Evolutionary conservation across 2,888 invertebrate genomes (phyloP).

Genomic region (Harpalus rubripes): DNA sequence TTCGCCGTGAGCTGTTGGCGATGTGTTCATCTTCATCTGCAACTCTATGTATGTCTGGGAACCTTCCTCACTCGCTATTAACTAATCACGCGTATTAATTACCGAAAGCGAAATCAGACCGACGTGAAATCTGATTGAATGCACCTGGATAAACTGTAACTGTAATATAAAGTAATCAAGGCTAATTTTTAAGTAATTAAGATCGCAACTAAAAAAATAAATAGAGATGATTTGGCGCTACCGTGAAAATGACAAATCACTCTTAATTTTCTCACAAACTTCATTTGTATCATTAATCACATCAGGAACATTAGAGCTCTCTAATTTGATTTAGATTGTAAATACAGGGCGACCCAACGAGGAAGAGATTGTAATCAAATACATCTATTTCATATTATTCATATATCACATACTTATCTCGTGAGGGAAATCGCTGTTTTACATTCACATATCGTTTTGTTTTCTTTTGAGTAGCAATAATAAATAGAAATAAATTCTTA

Average conservation of each 20-base stretch:
- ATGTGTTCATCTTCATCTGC: constrained; percentile 15
- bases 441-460: no score
- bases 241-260: constrained; percentile 65
- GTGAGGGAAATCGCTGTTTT: no score
- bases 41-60: not conserved
- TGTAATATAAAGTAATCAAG: constrained; percentile 46
- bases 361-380: not conserved
- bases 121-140: constrained; percentile 24
- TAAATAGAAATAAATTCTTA: no score
- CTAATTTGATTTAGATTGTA: constrained; percentile 59
- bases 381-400: not conserved
- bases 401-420: no score
- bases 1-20: constrained; percentile 23
- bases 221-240: constrained; percentile 55
- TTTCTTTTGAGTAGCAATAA: no score
- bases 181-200: constrained; percentile 55
- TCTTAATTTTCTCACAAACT: constrained; percentile 64
- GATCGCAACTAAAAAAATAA: constrained; percentile 54
- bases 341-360: constrained; percentile 27
- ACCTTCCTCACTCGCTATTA: constrained; percentile 20
- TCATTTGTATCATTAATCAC: constrained; percentile 61
- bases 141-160: constrained; percentile 32
- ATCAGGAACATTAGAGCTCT: constrained; percentile 34
- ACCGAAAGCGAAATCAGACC: constrained; percentile 10
- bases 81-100: constrained; percentile 45